A percentile compares a stretch with the other conserved stretches of the same genome.
Evolutionary conservation across 2,888 invertebrate genomes (phyloP).

Genomic region (Drosophila cognata): DNA sequence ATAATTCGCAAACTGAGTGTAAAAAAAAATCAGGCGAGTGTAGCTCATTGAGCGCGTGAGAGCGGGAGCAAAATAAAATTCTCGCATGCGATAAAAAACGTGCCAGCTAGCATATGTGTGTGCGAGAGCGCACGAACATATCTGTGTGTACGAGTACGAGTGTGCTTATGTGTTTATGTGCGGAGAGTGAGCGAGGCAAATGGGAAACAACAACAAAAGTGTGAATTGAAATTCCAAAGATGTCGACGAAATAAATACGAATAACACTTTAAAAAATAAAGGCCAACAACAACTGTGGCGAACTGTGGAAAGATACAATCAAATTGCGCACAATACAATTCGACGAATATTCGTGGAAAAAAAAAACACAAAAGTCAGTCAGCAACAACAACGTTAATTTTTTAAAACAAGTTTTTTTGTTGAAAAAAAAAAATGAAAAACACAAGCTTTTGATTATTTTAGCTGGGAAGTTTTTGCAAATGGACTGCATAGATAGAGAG

Average conservation of each 20-base stretch:
- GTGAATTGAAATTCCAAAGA: constrained; percentile 83
- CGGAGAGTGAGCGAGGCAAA: constrained; percentile 38
- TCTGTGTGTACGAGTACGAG: constrained; percentile 52
- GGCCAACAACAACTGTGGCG: constrained; percentile 44
- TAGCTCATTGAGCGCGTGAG: constrained; percentile 21
- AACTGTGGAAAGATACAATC: constrained; percentile 68
- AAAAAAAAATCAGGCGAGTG: constrained; percentile 26
- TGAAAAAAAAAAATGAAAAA: constrained; percentile 25
- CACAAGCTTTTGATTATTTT: constrained; percentile 16
- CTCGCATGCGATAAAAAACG: constrained; percentile 67
- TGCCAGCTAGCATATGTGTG: constrained; percentile 42
- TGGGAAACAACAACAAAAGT: constrained; percentile 74
- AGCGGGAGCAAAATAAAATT: background rate
- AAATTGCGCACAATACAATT: constrained; percentile 77
- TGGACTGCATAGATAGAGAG: background rate
- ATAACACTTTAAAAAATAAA: constrained; percentile 46
- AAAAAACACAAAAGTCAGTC: constrained; percentile 14
- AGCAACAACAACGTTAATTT: constrained; percentile 44
- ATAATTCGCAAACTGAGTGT: constrained; percentile 23
- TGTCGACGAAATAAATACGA: constrained; percentile 78
- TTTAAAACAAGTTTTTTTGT: constrained; percentile 72
- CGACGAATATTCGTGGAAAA: constrained; percentile 60
- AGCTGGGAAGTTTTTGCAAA: constrained; percentile 23
- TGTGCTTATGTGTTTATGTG: constrained; percentile 9
- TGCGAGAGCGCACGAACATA: constrained; percentile 54